Conservation (phyloP, 1,140 invertebrate species). For the Eumeta japonica region DNA sequence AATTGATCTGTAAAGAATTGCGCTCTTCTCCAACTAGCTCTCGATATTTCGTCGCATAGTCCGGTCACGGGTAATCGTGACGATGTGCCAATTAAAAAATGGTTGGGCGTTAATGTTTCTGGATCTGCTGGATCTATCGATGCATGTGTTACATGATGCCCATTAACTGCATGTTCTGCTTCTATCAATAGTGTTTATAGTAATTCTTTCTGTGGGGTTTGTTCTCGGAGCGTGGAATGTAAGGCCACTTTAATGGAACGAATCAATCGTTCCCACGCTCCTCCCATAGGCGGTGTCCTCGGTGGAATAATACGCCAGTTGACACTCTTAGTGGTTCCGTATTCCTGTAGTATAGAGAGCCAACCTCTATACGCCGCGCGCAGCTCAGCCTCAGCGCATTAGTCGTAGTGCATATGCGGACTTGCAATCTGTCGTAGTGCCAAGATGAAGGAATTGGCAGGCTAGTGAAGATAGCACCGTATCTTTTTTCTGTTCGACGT, state of each 20-base stretch:
- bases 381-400: conserved; percentile 36
- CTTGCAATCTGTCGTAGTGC: conserved; percentile 34
- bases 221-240: conserved; percentile 6
- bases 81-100: conserved; percentile 15
- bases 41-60: not conserved
- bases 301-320: conserved; percentile 23
- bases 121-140: conserved; percentile 12
- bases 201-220: conserved; percentile 7
- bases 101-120: conserved; percentile 13
- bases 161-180: conserved; percentile 13
- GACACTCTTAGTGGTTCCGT: conserved; percentile 2
- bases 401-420: conserved; percentile 15
- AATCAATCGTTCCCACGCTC: conserved; percentile 12
- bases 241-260: conserved; percentile 14
- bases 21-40: not conserved
- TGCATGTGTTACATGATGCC: conserved; percentile 12
- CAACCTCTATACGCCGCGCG: conserved; percentile 7
- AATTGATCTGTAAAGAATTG: not conserved
- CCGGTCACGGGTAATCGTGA: conserved; percentile 2
- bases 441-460: conserved; percentile 30
- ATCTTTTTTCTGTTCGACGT: not conserved
- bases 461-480: conserved; percentile 11
- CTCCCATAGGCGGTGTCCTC: conserved; percentile 9
- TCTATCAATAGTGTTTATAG: conserved; percentile 10
- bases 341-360: not conserved